Percentiles rank a stretch among this genome's conserved stretches.
Conservation (phyloP, 2,113 vertebrate species). For the Clinocottus analis region DNA sequence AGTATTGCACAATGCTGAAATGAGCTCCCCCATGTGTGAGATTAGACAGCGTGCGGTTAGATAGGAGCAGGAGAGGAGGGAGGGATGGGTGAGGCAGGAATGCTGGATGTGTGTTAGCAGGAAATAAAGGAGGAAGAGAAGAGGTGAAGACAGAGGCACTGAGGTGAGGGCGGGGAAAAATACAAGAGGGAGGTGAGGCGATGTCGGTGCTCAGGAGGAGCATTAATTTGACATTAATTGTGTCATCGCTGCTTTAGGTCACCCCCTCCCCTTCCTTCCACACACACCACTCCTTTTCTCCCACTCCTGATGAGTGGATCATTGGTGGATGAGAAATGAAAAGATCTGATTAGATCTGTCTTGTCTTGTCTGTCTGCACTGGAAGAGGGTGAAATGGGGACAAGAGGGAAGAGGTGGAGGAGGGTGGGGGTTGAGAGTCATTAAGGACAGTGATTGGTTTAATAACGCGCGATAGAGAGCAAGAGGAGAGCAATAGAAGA, state of each 20-base stretch:
- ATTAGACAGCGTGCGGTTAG: constrained; percentile 65
- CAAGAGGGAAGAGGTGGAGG: constrained; percentile 46
- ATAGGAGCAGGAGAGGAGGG: constrained; percentile 23
- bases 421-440: constrained; percentile 50
- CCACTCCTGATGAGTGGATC: constrained; percentile 71
- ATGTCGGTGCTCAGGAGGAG: constrained; percentile 63
- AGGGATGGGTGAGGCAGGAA: constrained; percentile 17
- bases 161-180: constrained; percentile 54
- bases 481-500: constrained; percentile 46
- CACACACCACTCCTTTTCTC: constrained; percentile 46
- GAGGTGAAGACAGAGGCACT: constrained; percentile 43
- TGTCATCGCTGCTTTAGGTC: constrained; percentile 69
- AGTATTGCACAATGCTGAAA: constrained; percentile 36
- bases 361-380: constrained; percentile 68
- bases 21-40: constrained; percentile 72
- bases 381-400: constrained; percentile 68
- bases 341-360: constrained; percentile 77
- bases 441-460: constrained; percentile 74
- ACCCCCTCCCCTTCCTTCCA: neutral
- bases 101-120: constrained; percentile 37
- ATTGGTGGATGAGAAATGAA: constrained; percentile 57
- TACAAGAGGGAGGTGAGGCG: constrained; percentile 60
- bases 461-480: constrained; percentile 59
- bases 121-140: constrained; percentile 34
- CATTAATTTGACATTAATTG: constrained; percentile 83